Percentiles rank a stretch among this genome's conserved stretches.
phyloP scores from a whole-genome alignment of 2,888 invertebrate species.

The Strigamia maritima region DNA sequence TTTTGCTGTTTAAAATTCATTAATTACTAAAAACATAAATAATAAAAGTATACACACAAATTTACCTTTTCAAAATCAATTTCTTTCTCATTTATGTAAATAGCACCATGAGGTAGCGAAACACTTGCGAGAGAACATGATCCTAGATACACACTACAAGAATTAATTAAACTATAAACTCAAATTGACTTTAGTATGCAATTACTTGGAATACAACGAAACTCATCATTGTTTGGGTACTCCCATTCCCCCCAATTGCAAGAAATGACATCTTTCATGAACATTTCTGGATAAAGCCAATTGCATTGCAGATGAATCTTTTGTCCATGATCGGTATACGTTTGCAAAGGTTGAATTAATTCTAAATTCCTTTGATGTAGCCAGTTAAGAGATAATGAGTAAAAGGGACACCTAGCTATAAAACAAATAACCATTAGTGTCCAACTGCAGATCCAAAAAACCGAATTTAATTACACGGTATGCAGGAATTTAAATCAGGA shows the following conservation, averaged over 20 bases:
- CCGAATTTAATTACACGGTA: not conserved
- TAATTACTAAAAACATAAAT: not conserved
- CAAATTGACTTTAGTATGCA: not conserved
- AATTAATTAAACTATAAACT: slow-evolving; percentile 3
- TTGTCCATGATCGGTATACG: not conserved
- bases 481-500: not conserved
- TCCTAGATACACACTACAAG: not conserved
- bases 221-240: not conserved
- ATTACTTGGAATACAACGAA: not conserved
- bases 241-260: slow-evolving; percentile 15
- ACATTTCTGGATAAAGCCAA: not conserved
- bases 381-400: not conserved
- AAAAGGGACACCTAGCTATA: not conserved
- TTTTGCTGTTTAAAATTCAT: not conserved
- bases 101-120: not conserved
- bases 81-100: not conserved
- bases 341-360: not conserved
- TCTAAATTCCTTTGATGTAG: not conserved
- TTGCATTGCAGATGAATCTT: not conserved
- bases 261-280: not conserved
- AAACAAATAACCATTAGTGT: not conserved
- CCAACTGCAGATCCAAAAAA: not conserved
- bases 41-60: not conserved
- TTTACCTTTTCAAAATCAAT: not conserved
- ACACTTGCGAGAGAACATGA: not conserved